Base-by-base conservation (phyloP, 1,140 invertebrate species). In the Rhizoglyphus robini region DNA sequence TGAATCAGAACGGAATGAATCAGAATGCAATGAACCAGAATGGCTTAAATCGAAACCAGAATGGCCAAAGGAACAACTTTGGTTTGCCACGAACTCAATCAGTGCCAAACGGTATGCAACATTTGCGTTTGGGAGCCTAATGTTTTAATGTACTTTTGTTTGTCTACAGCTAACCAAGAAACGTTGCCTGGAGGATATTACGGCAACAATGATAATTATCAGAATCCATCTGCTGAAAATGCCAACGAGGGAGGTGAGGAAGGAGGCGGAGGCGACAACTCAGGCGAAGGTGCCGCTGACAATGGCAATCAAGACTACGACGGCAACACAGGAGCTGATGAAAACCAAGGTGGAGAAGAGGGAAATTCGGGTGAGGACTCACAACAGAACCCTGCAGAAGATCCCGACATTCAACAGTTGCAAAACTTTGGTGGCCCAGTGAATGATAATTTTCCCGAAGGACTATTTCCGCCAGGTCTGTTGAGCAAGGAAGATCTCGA, bases 401-500 rank as follows among this genome's bases (percentile, higher is more conserved):
- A 64, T 64, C 63, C 63, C 1, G 63, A 64, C 31, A 64, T 64
- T 4, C 63, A 64, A 38, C 63, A 64, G 29, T 57, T 64, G 25
- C 63, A 64, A 48, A 64, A 64, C 31, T 51, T 64, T 31, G 63
- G 63, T 30, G 63, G 63, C 25, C 41, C 41, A 36, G 1, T 49
- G 5, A 48, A 36, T 27, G 63, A 64, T 27, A 64, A 64, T 27
- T 64, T 64, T 34, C 63, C 63, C 1, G 63, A 64, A 64, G 63
- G 63, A 49, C 29, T 64, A 29, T 64, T 64, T 38, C 63, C 63
- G 25, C 63, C 63, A 15, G 63, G 63, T 13, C 29, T 64, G 4
- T 27, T 64, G 15, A 23, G n/a, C 29, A 49, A 54, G 31, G 63
- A 64, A 4, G 63, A 64, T 38, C 20, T 64, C 5, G 31, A 48